These are phyloP conservation scores for Margaritifera margaritifera DNA, from an alignment of 2,888 invertebrate genomes.

Conservation along the genomic window DNA sequence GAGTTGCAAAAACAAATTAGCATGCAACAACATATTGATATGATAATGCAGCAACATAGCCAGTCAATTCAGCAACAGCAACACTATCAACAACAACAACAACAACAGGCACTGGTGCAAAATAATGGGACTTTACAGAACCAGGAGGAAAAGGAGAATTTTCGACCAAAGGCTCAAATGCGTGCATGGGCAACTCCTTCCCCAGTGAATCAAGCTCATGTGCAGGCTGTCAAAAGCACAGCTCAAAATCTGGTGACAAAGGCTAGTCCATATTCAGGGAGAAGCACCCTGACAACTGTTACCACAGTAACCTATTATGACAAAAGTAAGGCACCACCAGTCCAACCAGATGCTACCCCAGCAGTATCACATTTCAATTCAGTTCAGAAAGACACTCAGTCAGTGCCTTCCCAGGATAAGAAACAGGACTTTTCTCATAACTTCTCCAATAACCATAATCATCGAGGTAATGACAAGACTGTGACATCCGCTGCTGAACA, in stretches of 20 bases:
- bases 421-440: no score
- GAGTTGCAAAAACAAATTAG: no score
- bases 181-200: slow-evolving; percentile 59
- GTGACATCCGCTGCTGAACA: no score
- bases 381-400: no score
- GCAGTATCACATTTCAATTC: no score
- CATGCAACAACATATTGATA: no score
- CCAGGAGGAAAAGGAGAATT: slow-evolving; percentile 26
- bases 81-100: slow-evolving; percentile 19
- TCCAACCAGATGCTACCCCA: no score
- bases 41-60: slow-evolving; percentile 18
- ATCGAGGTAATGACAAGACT: no score
- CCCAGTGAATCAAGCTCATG: slow-evolving; percentile 44
- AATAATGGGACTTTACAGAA: slow-evolving; percentile 5
- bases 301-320: slow-evolving; percentile 36
- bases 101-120: background rate
- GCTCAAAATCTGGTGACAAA: slow-evolving; percentile 30
- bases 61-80: slow-evolving; percentile 28
- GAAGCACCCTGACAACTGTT: slow-evolving; percentile 39
- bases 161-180: slow-evolving; percentile 46
- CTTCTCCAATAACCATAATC: no score
- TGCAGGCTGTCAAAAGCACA: slow-evolving; percentile 19
- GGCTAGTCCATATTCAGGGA: slow-evolving; percentile 37
- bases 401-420: no score
- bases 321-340: slow-evolving; percentile 3